These are phyloP conservation scores for Cabera pusaria DNA, from an alignment of 2,888 invertebrate genomes.

Conservation along the genomic window DNA sequence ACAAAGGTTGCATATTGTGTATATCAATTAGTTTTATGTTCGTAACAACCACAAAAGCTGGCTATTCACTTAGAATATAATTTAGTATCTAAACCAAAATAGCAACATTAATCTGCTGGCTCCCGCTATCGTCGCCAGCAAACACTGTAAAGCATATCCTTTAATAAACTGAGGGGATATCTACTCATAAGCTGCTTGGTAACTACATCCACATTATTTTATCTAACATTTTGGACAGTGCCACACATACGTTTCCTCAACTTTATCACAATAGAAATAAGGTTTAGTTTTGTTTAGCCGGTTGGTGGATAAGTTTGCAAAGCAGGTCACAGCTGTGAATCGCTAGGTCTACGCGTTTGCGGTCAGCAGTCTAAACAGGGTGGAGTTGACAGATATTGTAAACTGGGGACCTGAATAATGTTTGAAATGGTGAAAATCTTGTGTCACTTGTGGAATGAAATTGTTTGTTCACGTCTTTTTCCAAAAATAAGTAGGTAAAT, in stretches of 20 bases:
- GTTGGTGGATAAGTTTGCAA: slow-evolving; percentile 4
- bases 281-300: slow-evolving; percentile 5
- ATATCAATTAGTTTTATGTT: no score
- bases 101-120: no score
- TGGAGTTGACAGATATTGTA: slow-evolving; percentile 47
- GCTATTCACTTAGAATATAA: no score
- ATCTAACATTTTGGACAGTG: slow-evolving; percentile 22
- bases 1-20: no score
- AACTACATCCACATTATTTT: slow-evolving; percentile 29
- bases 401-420: slow-evolving; percentile 36
- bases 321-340: slow-evolving; percentile 57
- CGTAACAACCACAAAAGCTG: no score
- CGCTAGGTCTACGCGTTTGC: slow-evolving; percentile 60
- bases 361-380: slow-evolving; percentile 62
- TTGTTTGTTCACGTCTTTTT: no score
- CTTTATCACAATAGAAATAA: background rate
- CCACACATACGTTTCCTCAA: background rate
- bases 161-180: slow-evolving; percentile 19
- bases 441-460: no score
- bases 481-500: no score
- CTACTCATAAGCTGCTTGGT: slow-evolving; percentile 23
- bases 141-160: slow-evolving; percentile 15
- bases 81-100: no score
- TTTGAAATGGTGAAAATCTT: slow-evolving; percentile 23
- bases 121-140: slow-evolving; percentile 12